phyloP scores from a whole-genome alignment of 2,797 vertebrate genomes.

The Rhincodon typus region DNA sequence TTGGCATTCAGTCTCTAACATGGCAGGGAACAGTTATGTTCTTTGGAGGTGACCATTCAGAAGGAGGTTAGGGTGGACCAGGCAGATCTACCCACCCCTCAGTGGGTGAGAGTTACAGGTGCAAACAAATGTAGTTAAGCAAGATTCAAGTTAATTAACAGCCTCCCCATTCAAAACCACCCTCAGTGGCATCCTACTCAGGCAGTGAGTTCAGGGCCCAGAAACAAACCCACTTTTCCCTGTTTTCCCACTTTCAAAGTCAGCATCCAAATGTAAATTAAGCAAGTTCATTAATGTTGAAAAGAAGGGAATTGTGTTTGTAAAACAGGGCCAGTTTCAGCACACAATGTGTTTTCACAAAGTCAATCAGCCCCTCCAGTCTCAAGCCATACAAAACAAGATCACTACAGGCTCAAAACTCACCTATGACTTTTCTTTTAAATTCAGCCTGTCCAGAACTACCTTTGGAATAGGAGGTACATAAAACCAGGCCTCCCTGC shows the following conservation, averaged over 20 bases:
- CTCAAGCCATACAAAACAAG: neutral
- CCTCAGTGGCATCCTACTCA: too few species aligned
- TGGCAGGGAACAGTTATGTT: too few species aligned
- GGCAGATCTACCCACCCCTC: neutral
- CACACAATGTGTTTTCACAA: neutral
- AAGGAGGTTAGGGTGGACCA: too few species aligned
- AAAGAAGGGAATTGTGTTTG: neutral
- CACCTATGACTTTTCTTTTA: too few species aligned
- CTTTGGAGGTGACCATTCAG: too few species aligned
- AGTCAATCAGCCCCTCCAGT: neutral
- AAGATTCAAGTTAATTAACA: too few species aligned
- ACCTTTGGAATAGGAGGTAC: too few species aligned
- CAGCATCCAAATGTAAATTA: neutral
- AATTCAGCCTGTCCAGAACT: too few species aligned
- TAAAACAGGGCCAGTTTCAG: neutral
- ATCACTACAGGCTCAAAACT: neutral
- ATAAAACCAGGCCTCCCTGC: too few species aligned
- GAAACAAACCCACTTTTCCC: neutral
- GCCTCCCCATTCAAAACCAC: too few species aligned
- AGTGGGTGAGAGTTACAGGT: neutral
- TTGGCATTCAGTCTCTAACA: too few species aligned
- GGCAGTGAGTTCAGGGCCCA: neutral
- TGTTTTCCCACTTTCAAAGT: neutral
- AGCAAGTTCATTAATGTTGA: fast-evolving
- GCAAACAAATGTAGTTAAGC: neutral